phyloP scores from a whole-genome alignment of 2,113 vertebrate genomes.

The Bagarius yarrelli region DNA sequence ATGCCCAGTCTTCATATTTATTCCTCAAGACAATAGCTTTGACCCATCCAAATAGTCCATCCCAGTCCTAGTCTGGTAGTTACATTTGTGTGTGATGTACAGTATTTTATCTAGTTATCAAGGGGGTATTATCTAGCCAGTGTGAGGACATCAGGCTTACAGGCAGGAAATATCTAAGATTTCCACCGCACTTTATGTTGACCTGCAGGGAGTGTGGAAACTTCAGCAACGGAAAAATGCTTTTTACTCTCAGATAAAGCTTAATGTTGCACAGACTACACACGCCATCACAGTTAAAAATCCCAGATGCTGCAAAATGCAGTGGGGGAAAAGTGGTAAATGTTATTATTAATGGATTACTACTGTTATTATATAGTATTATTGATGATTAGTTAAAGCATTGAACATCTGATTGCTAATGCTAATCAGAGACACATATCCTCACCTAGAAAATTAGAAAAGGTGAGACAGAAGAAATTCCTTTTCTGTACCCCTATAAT shows the following conservation, averaged over 20 bases:
- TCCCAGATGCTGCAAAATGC: background rate
- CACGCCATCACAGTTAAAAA: background rate
- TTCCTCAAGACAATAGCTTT: background rate
- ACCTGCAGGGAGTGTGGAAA: conserved; percentile 18
- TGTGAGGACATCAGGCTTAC: background rate
- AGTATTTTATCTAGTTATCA: conserved; percentile 16
- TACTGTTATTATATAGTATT: background rate
- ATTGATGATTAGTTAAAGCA: too few species aligned
- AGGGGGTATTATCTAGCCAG: background rate
- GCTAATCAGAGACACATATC: background rate
- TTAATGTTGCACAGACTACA: background rate
- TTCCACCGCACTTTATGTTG: conserved; percentile 23
- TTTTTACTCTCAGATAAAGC: conserved; percentile 11
- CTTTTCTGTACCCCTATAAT: background rate
- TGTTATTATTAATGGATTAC: background rate
- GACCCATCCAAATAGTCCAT: background rate
- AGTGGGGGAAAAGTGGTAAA: background rate
- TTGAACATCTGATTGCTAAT: background rate
- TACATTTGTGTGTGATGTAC: conserved; percentile 9
- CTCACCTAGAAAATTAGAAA: background rate
- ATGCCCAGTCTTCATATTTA: background rate
- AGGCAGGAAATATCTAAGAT: conserved; percentile 32
- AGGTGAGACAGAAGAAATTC: background rate
- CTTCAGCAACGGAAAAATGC: conserved; percentile 18
- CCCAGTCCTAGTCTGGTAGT: background rate